A percentile compares a stretch with the other conserved stretches of the same genome.
Evolutionary conservation across 2,113 vertebrate species (phyloP).

Genomic region (Erythrolamprus reginae): DNA sequence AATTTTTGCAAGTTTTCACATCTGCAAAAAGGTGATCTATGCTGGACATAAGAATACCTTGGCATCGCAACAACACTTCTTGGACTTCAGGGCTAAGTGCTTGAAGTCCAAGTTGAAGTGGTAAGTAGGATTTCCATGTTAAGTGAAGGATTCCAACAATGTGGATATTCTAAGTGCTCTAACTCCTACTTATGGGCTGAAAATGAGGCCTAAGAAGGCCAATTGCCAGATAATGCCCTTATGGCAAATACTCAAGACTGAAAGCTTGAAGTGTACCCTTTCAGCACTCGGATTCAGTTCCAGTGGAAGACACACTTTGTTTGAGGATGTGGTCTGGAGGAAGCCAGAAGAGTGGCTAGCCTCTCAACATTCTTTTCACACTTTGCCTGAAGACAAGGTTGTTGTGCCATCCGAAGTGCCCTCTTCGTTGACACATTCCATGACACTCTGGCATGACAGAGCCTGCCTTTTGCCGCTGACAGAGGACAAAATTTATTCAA

Average conservation of each 20-base stretch:
- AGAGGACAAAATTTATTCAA: conserved; percentile 64
- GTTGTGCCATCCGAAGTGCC: conserved; percentile 67
- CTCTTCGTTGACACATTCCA: conserved; percentile 78
- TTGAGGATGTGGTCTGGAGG: conserved; percentile 22
- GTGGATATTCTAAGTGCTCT: conserved; percentile 70
- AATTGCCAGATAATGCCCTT: conserved; percentile 68
- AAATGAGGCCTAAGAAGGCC: conserved; percentile 69
- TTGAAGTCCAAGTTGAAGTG: conserved; percentile 60
- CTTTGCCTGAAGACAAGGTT: conserved; percentile 64
- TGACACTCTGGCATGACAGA: conserved; percentile 56
- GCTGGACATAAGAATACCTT: neutral
- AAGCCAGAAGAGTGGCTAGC: conserved; percentile 29
- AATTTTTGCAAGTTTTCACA: neutral
- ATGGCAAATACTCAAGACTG: conserved; percentile 67
- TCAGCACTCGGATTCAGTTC: conserved; percentile 71
- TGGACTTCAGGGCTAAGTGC: conserved; percentile 64
- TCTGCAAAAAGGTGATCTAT: neutral
- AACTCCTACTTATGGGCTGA: conserved; percentile 70
- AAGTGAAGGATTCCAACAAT: conserved; percentile 65
- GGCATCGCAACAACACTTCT: conserved; percentile 55
- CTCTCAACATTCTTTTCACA: conserved; percentile 70
- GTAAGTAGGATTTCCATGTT: conserved; percentile 71
- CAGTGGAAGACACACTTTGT: conserved; percentile 21
- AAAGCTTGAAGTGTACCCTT: conserved; percentile 83
- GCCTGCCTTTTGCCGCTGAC: conserved; percentile 61